phyloP scores from a whole-genome alignment of 2,113 vertebrate genomes.

The Entomyzon cyanotis region DNA sequence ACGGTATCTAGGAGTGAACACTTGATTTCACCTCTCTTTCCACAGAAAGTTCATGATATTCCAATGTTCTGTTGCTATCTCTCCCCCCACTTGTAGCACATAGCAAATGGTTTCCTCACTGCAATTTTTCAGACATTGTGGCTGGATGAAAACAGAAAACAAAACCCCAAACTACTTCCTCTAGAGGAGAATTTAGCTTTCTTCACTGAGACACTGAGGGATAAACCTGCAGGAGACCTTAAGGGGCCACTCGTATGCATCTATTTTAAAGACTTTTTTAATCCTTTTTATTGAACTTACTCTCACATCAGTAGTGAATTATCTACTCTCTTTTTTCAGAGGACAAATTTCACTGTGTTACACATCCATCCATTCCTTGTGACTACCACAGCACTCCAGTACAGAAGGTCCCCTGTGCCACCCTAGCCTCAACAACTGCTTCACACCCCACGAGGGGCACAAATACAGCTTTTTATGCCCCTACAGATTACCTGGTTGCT shows the following conservation, averaged over 20 bases:
- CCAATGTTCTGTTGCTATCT: neutral
- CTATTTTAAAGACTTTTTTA: neutral
- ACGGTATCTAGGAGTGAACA: neutral
- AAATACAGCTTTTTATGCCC: neutral
- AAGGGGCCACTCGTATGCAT: neutral
- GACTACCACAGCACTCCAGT: neutral
- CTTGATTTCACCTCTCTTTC: neutral
- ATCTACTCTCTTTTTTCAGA: neutral
- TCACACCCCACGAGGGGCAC: neutral
- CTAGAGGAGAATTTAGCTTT: neutral
- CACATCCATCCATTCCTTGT: neutral
- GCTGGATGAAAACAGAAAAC: neutral
- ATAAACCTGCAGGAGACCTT: neutral
- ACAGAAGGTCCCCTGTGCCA: neutral
- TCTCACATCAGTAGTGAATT: neutral
- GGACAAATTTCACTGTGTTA: neutral
- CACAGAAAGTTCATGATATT: neutral
- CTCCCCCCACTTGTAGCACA: neutral
- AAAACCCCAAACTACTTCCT: neutral
- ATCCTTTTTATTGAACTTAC: neutral
- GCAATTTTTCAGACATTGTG: neutral
- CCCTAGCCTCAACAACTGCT: neutral
- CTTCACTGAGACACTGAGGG: neutral
- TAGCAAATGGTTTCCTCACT: neutral
- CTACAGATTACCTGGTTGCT: constrained; percentile 71